A percentile compares a stretch with the other conserved stretches of the same genome.
These are phyloP conservation scores for Allobates femoralis DNA, from an alignment of 2,797 vertebrate genomes.

Conservation along the genomic window DNA sequence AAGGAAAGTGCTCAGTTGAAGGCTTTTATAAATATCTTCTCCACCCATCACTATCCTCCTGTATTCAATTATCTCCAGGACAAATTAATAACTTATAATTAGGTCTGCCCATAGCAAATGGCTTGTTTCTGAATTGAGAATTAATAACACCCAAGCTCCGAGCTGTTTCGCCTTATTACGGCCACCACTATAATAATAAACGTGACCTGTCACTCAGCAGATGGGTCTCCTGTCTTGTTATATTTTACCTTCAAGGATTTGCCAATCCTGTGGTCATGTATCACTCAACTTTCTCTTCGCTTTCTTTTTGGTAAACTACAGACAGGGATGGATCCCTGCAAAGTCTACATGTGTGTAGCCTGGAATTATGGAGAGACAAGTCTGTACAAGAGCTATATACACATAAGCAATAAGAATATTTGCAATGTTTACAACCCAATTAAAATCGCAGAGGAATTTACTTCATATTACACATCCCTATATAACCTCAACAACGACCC, in stretches of 20 bases:
- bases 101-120: neutral
- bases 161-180: neutral
- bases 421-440: too few relatives aligned
- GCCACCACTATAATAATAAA: neutral
- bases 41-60: neutral
- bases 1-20: neutral
- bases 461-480: too few relatives aligned
- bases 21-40: neutral
- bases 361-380: neutral
- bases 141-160: neutral
- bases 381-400: neutral
- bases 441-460: too few relatives aligned
- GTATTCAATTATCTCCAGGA: neutral
- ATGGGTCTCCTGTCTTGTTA: neutral
- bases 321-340: neutral
- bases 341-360: neutral
- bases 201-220: neutral
- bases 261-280: too few relatives aligned
- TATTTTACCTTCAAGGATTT: too few relatives aligned
- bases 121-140: neutral
- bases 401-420: neutral
- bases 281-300: too few relatives aligned
- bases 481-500: too few relatives aligned
- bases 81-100: conserved; percentile 27
- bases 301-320: too few relatives aligned